These are phyloP conservation scores for Sylvicola cinctus DNA, from an alignment of 2,888 invertebrate species.

Conservation along the genomic window DNA sequence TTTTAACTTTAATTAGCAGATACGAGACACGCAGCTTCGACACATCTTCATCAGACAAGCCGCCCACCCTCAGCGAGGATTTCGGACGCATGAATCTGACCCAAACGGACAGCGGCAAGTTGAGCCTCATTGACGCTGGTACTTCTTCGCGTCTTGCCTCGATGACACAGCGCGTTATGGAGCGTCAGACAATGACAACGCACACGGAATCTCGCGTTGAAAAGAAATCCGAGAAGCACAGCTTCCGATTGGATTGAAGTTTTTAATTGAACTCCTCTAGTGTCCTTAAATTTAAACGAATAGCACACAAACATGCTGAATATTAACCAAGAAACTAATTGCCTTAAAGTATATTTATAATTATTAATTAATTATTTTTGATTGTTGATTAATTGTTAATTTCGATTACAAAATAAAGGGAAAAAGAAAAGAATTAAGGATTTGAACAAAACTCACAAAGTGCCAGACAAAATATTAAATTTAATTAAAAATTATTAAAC, in stretches of 20 bases:
- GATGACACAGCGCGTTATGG: slow-evolving; percentile 25
- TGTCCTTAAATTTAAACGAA: background rate
- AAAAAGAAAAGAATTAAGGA: no score
- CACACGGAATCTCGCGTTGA: slow-evolving; percentile 23
- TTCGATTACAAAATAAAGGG: background rate
- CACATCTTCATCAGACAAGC: slow-evolving; percentile 8
- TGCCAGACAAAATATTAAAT: slow-evolving; percentile 3
- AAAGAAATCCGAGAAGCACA: slow-evolving; percentile 24
- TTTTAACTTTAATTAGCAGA: slow-evolving; percentile 12
- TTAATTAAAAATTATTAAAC: no score
- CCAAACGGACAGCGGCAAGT: slow-evolving; percentile 17
- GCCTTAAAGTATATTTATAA: background rate
- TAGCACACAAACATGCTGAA: slow-evolving; percentile 1
- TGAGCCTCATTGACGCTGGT: slow-evolving; percentile 19
- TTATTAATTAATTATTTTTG: background rate
- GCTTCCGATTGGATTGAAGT: slow-evolving; percentile 24
- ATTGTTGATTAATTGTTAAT: background rate
- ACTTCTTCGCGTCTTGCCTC: slow-evolving; percentile 20
- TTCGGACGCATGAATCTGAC: slow-evolving; percentile 22
- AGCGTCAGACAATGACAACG: slow-evolving; percentile 23
- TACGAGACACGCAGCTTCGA: slow-evolving; percentile 26
- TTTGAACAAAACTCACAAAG: slow-evolving; percentile 4
- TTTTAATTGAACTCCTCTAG: background rate
- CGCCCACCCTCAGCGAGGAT: slow-evolving; percentile 11
- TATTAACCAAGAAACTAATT: background rate